A percentile compares a stretch with the other conserved stretches of the same genome.
phyloP scores from a whole-genome alignment of 2,797 vertebrate genomes.

The Poliocrania exsul region DNA sequence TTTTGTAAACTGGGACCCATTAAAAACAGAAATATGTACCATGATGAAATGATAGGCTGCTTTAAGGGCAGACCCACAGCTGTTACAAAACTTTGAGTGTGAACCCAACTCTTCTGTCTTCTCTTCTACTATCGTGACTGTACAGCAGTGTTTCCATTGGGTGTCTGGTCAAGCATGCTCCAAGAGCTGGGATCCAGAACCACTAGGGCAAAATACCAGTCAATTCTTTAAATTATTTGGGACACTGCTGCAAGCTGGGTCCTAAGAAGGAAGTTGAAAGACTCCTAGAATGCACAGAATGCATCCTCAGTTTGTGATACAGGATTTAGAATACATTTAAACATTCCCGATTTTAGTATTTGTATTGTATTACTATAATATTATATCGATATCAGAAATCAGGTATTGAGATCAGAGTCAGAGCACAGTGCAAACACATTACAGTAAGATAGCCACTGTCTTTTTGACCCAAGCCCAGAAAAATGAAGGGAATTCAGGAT shows the following conservation, averaged over 20 bases:
- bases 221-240: neutral
- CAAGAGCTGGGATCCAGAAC: neutral
- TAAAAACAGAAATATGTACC: neutral
- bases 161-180: neutral
- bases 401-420: neutral
- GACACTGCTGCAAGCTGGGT: neutral
- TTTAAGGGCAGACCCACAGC: neutral
- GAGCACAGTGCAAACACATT: neutral
- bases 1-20: neutral
- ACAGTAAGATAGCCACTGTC: neutral
- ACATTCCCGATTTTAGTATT: neutral
- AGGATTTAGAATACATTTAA: neutral
- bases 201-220: neutral
- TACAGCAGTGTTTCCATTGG: fast-evolving
- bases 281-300: neutral
- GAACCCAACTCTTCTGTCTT: neutral
- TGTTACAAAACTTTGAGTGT: neutral
- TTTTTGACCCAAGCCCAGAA: neutral
- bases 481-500: neutral
- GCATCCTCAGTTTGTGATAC: neutral
- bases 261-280: neutral
- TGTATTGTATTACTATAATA: neutral
- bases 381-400: neutral
- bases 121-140: neutral
- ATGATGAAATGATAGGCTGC: neutral